Percentiles rank a stretch among this genome's conserved stretches.
Conservation (phyloP, 2,888 invertebrate genomes). For the Thysanoteuthis rhombus region DNA sequence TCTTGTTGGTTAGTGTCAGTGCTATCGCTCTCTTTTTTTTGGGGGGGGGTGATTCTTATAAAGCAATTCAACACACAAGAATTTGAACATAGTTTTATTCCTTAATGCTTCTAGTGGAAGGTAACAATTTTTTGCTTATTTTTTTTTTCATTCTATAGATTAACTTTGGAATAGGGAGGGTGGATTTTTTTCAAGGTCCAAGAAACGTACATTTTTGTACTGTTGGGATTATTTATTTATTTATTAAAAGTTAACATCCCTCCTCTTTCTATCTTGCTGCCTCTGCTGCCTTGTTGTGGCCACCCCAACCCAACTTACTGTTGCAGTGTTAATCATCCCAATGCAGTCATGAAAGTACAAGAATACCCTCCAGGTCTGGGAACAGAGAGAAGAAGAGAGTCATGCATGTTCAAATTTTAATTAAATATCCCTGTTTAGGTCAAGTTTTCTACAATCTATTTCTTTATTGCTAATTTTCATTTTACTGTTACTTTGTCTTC, state of each 20-base stretch:
- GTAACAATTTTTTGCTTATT: not conserved
- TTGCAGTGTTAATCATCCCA: constrained; percentile 21
- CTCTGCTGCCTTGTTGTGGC: not conserved
- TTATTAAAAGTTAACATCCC: not conserved
- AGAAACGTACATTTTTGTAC: constrained; percentile 14
- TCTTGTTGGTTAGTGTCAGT: not conserved
- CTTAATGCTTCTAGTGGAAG: constrained; percentile 22
- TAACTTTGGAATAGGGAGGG: not conserved
- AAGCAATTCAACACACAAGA: constrained; percentile 1
- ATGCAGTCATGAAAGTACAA: not conserved
- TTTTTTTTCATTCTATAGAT: not conserved
- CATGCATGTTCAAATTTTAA: constrained; percentile 29
- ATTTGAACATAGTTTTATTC: constrained; percentile 21
- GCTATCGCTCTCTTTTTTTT: not conserved
- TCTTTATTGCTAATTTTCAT: constrained; percentile 19
- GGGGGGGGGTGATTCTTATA: not conserved
- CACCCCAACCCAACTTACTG: not conserved
- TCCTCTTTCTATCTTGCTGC: not conserved
- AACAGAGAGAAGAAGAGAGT: not conserved
- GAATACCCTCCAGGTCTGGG: constrained; percentile 22
- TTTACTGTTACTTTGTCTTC: constrained; percentile 14
- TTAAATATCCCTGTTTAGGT: constrained; percentile 30
- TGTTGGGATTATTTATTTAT: not conserved
- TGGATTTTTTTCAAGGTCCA: not conserved
- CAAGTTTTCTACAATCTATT: constrained; percentile 26